Evolutionary conservation across 2,888 invertebrate species (phyloP), one percentile per base, ranked within the genome.

Genomic region (Cheilosia grossa): DNA sequence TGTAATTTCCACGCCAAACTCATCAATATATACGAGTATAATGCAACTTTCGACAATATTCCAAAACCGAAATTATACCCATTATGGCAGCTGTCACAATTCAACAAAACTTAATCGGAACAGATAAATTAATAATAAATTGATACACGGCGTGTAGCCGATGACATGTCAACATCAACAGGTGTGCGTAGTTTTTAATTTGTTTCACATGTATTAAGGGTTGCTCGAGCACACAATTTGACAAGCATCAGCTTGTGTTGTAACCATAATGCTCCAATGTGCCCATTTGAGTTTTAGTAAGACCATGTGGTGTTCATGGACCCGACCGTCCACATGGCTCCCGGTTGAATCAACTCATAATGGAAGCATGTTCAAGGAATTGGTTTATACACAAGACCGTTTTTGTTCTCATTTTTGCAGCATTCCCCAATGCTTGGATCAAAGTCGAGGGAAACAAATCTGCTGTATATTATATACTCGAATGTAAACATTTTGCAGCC

Each of bases 171-270:
- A 67, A 47, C 67, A 67, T 24, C 66, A 67, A 67, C 67, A 67
- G 67, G 67, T 67, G 67, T 56, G 66, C 66, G 66, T 42, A 53
- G 53, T 53, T 66, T 53, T 53, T 40, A 56, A 44, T 56, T 67
- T 27, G 42, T 27, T 15, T 51, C 9, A 53, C 21, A 24, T 37
- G 21, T 0, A 13, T 15, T 21, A 33, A 1, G 10, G 17, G 30
- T n/a, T 15, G 37, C 37, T 37, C 4, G 37, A 21, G 13, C 21
- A 4, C 10, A 4, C 15, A 13, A 19, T 21, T 19, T 13, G 21
- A 21, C 24, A 24, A 15, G 0, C 24, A 51, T 1, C 24, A 24
- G 2, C 42, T 59, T 17, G 13, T 30, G 10, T 27, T 27, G 5
- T 30, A 37, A 37, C 7, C 33, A 49, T 30, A 61, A 30, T 44